Evolutionary conservation across 1,140 invertebrate genomes (phyloP), one percentile per base, ranked within the genome.

Genomic region (Stratiolaelaps scimitus): DNA sequence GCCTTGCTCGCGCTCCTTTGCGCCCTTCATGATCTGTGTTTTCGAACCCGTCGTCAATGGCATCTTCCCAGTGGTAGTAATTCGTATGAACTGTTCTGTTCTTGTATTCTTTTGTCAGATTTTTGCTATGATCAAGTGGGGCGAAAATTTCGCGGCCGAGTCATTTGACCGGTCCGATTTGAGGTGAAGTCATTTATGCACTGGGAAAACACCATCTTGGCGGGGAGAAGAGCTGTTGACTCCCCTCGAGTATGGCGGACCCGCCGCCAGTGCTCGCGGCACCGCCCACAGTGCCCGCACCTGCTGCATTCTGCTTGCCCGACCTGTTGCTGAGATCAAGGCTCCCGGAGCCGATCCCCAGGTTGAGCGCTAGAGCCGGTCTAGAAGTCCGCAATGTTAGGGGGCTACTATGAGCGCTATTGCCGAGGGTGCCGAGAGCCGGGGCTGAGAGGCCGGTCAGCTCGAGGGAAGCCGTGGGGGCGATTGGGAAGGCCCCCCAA

Each of bases 291-390:
- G 34, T 6, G 34, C 34, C 34, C 4, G 10, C 34, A 40, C 5
- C 15, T 29, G 53, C 53, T 60, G 53, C 53, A 17, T 34, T 23
- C 53, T 34, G 53, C 15, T 60, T 15, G 53, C 53, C 26, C 26
- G 13, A 60, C 53, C 53, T 26, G 20, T 60, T 60, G 53, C 53
- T 60, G 53, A 60, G 53, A 60, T 60, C 53, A 34, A 60, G 53
- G 34, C 53, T 60, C 26, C 23, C 23, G 26, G 34, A 60, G 34
- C 53, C 53, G 53, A 29, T 60, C 23, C 34, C 34, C 34, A 40
- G 34, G 10, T 40, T 40, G 34, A 40, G 34, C 34, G 34, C 34
- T 10, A 40, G 10, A 40, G 34, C 34, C 34, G 34, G 34, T 6
- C 34, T 40, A 4, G 34, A 40, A 40, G 34, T 40, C 34, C 34